Evolutionary conservation across 92 coral and sea anemone species (phyloP).

Genomic region (Pocillopora grandis): DNA sequence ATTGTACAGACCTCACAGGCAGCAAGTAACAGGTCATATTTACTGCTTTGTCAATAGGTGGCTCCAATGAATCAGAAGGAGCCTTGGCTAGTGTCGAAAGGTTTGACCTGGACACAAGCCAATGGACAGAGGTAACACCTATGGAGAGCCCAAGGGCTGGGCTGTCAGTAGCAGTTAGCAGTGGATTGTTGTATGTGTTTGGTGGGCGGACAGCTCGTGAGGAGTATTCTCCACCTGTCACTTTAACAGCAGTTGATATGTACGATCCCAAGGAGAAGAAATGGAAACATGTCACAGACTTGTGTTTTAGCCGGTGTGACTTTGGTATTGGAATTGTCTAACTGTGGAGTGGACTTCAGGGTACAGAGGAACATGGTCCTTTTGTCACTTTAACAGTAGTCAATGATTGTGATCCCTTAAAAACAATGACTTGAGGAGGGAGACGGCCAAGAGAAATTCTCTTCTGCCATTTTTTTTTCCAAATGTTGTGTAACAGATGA

Average conservation of each 20-base stretch:
- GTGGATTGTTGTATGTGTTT: conserved; percentile 70
- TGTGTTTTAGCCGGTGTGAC: conserved; percentile 77
- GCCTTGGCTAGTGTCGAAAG: conserved; percentile 76
- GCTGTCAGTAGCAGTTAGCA: conserved; percentile 63
- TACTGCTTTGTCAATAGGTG: conserved; percentile 37
- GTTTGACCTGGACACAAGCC: conserved; percentile 51
- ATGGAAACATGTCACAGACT: conserved; percentile 75
- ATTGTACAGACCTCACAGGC: too few relatives aligned
- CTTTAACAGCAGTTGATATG: conserved; percentile 74
- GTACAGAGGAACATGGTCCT: too few relatives aligned
- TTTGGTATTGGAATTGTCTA: conserved; percentile 75
- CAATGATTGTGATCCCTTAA: too few relatives aligned
- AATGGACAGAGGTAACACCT: conserved; percentile 78
- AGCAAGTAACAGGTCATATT: too few relatives aligned
- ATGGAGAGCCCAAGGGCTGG: conserved; percentile 75
- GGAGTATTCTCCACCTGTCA: conserved; percentile 79
- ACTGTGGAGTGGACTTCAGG: background rate
- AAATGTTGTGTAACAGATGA: too few relatives aligned
- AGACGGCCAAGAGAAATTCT: too few relatives aligned
- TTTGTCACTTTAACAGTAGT: too few relatives aligned
- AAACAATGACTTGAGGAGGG: too few relatives aligned
- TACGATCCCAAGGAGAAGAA: conserved; percentile 74
- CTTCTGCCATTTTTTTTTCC: too few relatives aligned
- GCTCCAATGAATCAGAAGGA: conserved; percentile 71
- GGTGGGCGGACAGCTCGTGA: conserved; percentile 81